Evolutionary conservation across 2,113 vertebrate species (phyloP).

Genomic region (Chamaea fasciata): DNA sequence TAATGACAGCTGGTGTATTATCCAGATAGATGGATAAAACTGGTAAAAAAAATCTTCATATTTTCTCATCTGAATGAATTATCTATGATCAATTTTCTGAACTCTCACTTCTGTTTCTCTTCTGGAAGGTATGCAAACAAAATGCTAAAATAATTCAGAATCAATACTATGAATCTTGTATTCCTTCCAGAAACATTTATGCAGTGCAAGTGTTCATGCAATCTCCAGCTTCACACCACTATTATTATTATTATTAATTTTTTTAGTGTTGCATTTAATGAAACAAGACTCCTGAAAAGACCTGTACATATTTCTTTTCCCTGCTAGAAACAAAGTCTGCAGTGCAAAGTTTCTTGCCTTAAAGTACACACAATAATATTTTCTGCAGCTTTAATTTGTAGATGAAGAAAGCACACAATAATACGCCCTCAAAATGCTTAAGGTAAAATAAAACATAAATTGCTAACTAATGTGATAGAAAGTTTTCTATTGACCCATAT

Average conservation of each 20-base stretch:
- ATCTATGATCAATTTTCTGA: neutral
- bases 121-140: neutral
- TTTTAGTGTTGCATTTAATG: neutral
- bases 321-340: neutral
- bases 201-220: neutral
- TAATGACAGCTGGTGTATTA: neutral
- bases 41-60: neutral
- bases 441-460: constrained; percentile 58
- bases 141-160: neutral
- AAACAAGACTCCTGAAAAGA: neutral
- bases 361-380: neutral
- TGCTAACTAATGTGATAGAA: constrained; percentile 49
- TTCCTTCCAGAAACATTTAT: neutral
- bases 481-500: constrained; percentile 63
- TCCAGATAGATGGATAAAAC: neutral
- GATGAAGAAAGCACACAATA: neutral
- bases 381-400: neutral
- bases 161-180: neutral
- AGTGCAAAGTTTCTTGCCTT: neutral
- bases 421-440: neutral
- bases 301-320: neutral
- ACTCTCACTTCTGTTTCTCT: neutral
- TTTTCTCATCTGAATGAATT: neutral
- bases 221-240: neutral
- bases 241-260: neutral